Evolutionary conservation across 1,140 invertebrate genomes (phyloP).

Genomic region (Drosophila pseudoobscura): DNA sequence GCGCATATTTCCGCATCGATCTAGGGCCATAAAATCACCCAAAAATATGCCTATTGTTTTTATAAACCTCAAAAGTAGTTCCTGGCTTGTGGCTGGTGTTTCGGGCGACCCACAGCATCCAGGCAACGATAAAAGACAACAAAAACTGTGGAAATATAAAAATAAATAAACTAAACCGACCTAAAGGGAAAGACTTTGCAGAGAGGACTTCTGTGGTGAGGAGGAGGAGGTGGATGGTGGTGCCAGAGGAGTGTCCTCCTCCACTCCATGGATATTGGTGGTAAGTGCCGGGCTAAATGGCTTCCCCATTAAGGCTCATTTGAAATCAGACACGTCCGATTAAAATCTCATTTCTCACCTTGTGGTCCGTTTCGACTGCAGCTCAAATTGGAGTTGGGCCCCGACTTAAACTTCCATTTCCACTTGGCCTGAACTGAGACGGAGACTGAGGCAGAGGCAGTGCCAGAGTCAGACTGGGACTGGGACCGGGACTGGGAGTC

Average conservation of each 20-base stretch:
- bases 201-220: not conserved
- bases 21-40: too few species aligned
- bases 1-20: too few species aligned
- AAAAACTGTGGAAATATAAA: conserved; percentile 47
- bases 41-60: too few species aligned
- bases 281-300: conserved; percentile 77
- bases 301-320: conserved; percentile 83
- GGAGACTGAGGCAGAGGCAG: not conserved
- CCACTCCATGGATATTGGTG: conserved; percentile 37
- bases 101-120: conserved; percentile 17
- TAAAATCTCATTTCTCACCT: conserved; percentile 84
- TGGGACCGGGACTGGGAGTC: conserved; percentile 1
- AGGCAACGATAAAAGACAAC: conserved; percentile 38
- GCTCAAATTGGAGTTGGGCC: conserved; percentile 69
- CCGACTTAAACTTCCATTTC: not conserved
- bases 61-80: too few species aligned
- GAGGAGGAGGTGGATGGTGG: not conserved
- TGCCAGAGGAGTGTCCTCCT: conserved; percentile 20
- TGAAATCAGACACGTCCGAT: conserved; percentile 84
- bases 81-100: conserved; percentile 7
- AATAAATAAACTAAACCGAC: conserved; percentile 50
- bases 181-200: conserved; percentile 13
- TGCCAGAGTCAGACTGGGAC: conserved; percentile 19
- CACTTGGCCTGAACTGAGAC: too few species aligned
- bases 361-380: conserved; percentile 64